Evolutionary conservation across 2,113 vertebrate species (phyloP).

Genomic region (Rhinogobius similis): DNA sequence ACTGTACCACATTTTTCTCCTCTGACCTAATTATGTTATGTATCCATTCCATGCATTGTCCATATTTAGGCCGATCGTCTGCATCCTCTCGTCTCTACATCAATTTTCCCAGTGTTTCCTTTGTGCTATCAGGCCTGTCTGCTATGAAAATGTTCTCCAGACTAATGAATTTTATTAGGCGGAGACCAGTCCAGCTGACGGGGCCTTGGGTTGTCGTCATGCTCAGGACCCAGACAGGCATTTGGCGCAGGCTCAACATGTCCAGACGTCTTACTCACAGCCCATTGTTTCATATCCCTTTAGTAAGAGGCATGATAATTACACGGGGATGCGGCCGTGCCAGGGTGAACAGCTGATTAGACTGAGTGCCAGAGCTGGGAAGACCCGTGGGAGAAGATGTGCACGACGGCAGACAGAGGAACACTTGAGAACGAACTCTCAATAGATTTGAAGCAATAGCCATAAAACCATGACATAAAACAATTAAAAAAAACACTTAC

Average conservation of each 20-base stretch:
- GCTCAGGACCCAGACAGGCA: constrained; percentile 68
- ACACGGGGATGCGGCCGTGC: constrained; percentile 56
- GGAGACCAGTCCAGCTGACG: constrained; percentile 55
- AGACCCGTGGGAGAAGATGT: constrained; percentile 54
- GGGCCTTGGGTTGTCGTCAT: constrained; percentile 45
- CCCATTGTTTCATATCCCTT: constrained; percentile 73
- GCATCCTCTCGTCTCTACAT: constrained; percentile 33
- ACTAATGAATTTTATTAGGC: constrained; percentile 63
- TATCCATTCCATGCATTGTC: neutral
- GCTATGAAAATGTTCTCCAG: constrained; percentile 55
- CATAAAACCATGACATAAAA: neutral
- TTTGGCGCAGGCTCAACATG: constrained; percentile 70
- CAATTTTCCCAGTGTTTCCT: constrained; percentile 33
- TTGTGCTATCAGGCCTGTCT: constrained; percentile 25
- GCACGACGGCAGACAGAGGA: constrained; percentile 8
- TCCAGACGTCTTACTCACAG: constrained; percentile 79
- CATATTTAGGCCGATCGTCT: constrained; percentile 25
- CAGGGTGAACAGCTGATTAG: constrained; percentile 47
- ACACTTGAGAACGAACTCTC: neutral
- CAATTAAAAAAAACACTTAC: neutral
- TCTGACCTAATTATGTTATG: neutral
- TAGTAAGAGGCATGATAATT: constrained; percentile 64
- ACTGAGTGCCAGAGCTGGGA: constrained; percentile 20
- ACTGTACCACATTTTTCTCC: neutral
- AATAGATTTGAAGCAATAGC: neutral